These are phyloP conservation scores for Camponotus fellah DNA, from an alignment of 2,888 invertebrate species.

Conservation along the genomic window DNA sequence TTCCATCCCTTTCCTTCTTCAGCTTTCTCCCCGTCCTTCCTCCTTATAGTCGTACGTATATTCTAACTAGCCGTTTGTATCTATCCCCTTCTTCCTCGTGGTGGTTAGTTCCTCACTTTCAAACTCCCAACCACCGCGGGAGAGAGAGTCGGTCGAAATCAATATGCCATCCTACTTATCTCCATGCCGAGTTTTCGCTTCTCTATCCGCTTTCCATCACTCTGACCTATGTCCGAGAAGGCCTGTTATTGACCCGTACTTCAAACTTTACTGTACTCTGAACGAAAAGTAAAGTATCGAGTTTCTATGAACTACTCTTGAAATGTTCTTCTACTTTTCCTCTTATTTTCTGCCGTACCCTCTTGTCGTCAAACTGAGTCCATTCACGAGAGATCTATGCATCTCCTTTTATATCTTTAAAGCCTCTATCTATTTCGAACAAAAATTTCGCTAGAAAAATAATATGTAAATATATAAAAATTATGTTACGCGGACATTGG, in stretches of 20 bases:
- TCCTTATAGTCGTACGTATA: conserved; percentile 57
- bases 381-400: background rate
- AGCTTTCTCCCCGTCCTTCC: background rate
- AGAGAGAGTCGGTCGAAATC: conserved; percentile 82
- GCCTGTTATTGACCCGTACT: conserved; percentile 42
- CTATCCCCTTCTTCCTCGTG: conserved; percentile 57
- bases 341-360: background rate
- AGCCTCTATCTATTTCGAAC: background rate
- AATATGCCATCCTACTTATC: conserved; percentile 85
- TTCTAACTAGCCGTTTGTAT: conserved; percentile 57
- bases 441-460: background rate
- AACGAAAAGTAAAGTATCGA: conserved; percentile 29
- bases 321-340: background rate
- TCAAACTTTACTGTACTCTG: conserved; percentile 28
- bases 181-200: conserved; percentile 77
- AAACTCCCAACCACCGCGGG: conserved; percentile 77
- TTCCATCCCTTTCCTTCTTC: conserved; percentile 44
- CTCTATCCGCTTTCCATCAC: conserved; percentile 68
- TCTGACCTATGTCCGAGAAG: conserved; percentile 58
- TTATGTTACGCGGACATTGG: background rate
- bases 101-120: conserved; percentile 80
- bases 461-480: background rate
- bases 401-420: background rate
- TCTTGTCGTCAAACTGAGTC: background rate
- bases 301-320: conserved; percentile 24